Base-by-base conservation (phyloP, 2,888 invertebrate species). In the Erebia ligea region DNA sequence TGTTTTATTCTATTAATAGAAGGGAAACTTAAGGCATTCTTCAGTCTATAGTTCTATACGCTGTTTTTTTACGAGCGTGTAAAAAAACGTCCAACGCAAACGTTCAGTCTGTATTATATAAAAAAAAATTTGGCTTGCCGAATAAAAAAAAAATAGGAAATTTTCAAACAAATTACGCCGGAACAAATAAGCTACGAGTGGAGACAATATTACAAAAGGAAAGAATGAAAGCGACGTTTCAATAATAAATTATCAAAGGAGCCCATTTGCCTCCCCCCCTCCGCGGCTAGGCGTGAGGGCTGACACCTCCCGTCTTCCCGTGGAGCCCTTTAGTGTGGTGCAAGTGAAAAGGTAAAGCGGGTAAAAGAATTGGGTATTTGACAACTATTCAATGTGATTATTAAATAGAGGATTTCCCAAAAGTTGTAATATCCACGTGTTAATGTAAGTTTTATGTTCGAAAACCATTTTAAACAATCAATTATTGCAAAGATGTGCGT, bases 181-280 rank as follows among this genome's bases (percentile, higher is more conserved):
- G 81, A 83, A 85, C 84, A 89, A 88, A 88, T 87, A 86, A 86
- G 84, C 81, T 81, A 75, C 77, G 79, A 81, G 78, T 78, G 82
- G 84, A 85, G 88, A 88, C 89, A 89, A 86, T 88, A 88, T 89
- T 85, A 87, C 85, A 86, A 87, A 86, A 85, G 85, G 84, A 87
- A 85, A 83, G 85, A 85, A 87, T 81, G 83, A 83, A 87, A 83
- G 86, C 84, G 85, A 86, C 84, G 85, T 88, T 89, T 89, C 89
- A 89, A 90, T 90, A 90, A 90, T 90, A 90, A 89, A 90, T 89
- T 89, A 90, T 88, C 85, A 87, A 86, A 86, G 87, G 83, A 80
- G 80, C 78, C 79, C 77, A 76, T 77, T 79, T 74, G 74, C 76
- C 77, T 77, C 74, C 72, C 71, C 78, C 76, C 75, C 74, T 69